Conservation (phyloP, 2,113 vertebrate species). For the Arizona elegans region DNA sequence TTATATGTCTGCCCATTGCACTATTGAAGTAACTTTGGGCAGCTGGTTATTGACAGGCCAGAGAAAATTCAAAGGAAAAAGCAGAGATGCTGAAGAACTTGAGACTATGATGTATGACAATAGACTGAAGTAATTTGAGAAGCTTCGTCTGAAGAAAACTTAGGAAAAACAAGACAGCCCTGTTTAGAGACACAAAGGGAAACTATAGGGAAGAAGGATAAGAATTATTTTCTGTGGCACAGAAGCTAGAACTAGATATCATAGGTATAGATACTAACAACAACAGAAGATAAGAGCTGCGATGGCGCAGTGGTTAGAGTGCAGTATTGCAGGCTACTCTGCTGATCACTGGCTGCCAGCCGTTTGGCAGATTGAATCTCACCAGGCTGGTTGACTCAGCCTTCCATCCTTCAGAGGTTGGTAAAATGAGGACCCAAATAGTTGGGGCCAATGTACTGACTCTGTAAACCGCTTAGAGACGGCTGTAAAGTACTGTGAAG, state of each 20-base stretch:
- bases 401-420: no score
- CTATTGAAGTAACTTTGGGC: not conserved
- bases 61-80: not conserved
- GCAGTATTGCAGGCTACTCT: no score
- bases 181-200: not conserved
- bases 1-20: not conserved
- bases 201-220: not conserved
- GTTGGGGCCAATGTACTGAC: no score
- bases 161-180: not conserved
- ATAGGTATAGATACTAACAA: not conserved
- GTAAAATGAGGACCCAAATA: no score
- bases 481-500: no score
- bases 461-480: no score
- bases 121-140: not conserved
- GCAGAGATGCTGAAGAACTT: not conserved
- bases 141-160: not conserved
- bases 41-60: not conserved
- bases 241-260: not conserved
- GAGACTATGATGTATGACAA: not conserved
- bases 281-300: no score
- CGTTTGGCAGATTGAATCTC: no score
- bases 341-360: no score
- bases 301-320: no score
- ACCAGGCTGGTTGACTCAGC: no score
- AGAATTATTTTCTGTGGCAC: not conserved